Evolutionary conservation across 1,140 invertebrate species (phyloP), one percentile per base, ranked within the genome.

Genomic region (Pygmarrhopalites habei): DNA sequence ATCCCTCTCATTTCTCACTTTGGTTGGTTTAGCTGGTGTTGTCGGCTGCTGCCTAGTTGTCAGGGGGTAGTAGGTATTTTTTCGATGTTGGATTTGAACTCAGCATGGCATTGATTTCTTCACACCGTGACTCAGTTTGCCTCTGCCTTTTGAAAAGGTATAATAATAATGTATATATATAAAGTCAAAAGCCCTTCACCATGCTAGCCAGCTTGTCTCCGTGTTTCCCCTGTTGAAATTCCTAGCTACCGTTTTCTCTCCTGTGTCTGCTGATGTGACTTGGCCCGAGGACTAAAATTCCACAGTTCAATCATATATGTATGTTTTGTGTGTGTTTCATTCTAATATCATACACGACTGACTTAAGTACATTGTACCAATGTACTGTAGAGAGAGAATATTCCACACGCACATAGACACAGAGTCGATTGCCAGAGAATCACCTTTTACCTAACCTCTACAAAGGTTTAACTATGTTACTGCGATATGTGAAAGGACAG

Each of bases 41-140:
- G 49, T 52, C 49, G 49, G 49, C 23, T 49, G 46, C 23, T 49
- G 23, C 46, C 46, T 32, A 10, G 52, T 55, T 26, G 52, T 55
- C 25, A 7, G 23, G 52, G 52, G 52, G 25, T 55, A 26, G 52
- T 25, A 29, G 52, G 29, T 49, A 49, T 49, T 49, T 55, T 55
- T 55, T 55, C 52, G 14, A 26, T 30, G 28, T 55, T 55, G 52
- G 52, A 55, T 55, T 55, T 55, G 23, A 32, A 15, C 46, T 49
- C 68, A 67, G 68, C 65, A 62, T 59, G 68, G 39, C 61, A 52
- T 63, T 65, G 68, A 70, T 70, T 70, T 67, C 52, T 70, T 70
- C 68, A 70, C 68, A 66, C 64, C 68, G 49, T 65, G 64, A 64
- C 56, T 62, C 57, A 62, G 55, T 60, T 61, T 60, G 39, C 55